These are phyloP conservation scores for Drosophila colorata DNA, from an alignment of 2,888 invertebrate species.

Conservation along the genomic window DNA sequence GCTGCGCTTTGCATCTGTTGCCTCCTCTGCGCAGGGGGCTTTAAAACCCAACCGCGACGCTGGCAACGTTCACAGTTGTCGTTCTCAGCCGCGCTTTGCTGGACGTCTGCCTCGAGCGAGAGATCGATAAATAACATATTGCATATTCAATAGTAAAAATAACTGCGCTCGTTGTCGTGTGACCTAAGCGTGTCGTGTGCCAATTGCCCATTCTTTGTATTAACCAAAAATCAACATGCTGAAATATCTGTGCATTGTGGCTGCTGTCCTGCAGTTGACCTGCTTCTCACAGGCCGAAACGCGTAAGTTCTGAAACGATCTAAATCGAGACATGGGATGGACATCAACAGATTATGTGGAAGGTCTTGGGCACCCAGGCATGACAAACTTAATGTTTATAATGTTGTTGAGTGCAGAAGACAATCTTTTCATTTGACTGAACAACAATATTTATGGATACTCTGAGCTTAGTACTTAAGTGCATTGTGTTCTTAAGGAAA, in stretches of 20 bases:
- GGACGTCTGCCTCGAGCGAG: constrained; percentile 44
- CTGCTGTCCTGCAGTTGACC: constrained; percentile 44
- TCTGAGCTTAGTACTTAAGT: too few species aligned
- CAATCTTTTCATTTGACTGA: too few species aligned
- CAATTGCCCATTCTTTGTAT: constrained; percentile 5
- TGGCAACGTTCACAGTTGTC: constrained; percentile 58
- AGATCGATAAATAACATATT: constrained; percentile 16
- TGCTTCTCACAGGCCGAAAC: constrained; percentile 44
- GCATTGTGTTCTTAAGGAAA: neutral
- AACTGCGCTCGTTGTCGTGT: constrained; percentile 1
- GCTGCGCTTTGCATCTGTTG: constrained; percentile 29
- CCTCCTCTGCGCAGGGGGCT: constrained; percentile 37
- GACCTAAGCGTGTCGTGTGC: constrained; percentile 4
- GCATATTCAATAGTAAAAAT: neutral
- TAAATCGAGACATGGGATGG: neutral
- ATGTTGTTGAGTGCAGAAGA: neutral
- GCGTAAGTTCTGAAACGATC: constrained; percentile 55
- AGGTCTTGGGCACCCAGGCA: neutral
- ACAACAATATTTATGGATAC: too few species aligned
- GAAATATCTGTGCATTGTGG: constrained; percentile 45
- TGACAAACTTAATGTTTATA: neutral
- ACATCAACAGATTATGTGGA: neutral
- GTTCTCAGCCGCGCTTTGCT: constrained; percentile 63
- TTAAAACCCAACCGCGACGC: constrained; percentile 60
- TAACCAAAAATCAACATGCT: constrained; percentile 42